Base-by-base conservation (phyloP, 2,888 invertebrate species). In the Eupithecia tripunctaria region DNA sequence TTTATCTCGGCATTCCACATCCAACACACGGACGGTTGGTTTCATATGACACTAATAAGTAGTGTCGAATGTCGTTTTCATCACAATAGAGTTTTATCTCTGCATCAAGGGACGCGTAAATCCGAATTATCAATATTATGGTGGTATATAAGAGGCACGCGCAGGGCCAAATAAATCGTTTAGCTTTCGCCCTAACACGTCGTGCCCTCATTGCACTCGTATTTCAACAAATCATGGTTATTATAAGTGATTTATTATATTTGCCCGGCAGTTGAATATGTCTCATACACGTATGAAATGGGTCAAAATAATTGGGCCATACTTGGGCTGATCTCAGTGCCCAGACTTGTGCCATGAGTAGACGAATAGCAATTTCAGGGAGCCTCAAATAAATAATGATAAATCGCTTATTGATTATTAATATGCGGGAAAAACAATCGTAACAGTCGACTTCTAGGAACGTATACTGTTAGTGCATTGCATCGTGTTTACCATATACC, bases 131-230 rank as follows among this genome's bases (percentile, higher is more conserved):
- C 64, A 74, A 72, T 68, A 68, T 36, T 67, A 47, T 36, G 63
- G 56, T 66, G 29, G 60, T 59, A n/a, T n/a, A n/a, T n/a, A 47
- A 64, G 27, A 67, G 41, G 83, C 85, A 82, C 82, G 86, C 84
- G 85, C 85, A 81, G 82, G 85, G 84, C 84, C 81, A 84, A 87
- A 88, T 91, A 89, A 91, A 91, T 91, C 88, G 86, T 88, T 87
- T 89, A 88, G 90, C 88, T 89, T 87, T 80, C 84, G 82, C 86
- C 83, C 84, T 67, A 69, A 70, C 64, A 36, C 70, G 74, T 68
- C 73, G 70, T 74, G 75, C 80, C 79, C 77, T 73, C 78, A 76
- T 81, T 79, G 77, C 2, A 56, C 12, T 56, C 56, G 12, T 80
- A 75, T 76, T 73, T 70, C 75, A 73, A 79, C 77, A 77, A 80